Conservation (phyloP, 2,113 vertebrate genomes). For the Pangasianodon hypophthalmus region DNA sequence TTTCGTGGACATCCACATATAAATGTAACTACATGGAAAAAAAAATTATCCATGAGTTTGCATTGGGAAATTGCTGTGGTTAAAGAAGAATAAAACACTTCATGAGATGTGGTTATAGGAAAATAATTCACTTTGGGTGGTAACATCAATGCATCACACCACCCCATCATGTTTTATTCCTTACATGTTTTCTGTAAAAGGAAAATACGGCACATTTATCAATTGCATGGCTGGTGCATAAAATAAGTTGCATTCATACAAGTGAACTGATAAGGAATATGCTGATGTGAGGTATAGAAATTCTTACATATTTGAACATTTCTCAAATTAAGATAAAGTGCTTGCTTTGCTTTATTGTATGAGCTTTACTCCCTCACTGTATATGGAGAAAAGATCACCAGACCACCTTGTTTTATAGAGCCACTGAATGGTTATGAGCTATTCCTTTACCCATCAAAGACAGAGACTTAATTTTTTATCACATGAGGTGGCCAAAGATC, state of each 20-base stretch:
- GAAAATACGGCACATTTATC: not conserved
- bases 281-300: not conserved
- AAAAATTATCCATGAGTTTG: not conserved
- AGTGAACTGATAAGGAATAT: not conserved
- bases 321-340: not conserved
- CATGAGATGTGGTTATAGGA: not conserved
- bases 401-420: not conserved
- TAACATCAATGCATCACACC: not conserved
- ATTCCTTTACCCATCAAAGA: not conserved
- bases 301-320: not conserved
- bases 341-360: not conserved
- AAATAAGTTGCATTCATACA: not conserved
- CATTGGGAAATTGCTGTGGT: not conserved
- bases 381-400: not conserved
- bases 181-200: not conserved
- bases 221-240: not conserved
- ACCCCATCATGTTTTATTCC: not conserved
- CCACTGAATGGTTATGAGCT: not conserved
- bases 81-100: not conserved
- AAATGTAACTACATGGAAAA: not conserved
- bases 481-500: not conserved
- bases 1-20: not conserved
- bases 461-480: not conserved
- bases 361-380: not conserved
- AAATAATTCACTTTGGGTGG: not conserved